Percentiles rank a stretch among this genome's conserved stretches.
phyloP scores from a whole-genome alignment of 2,797 vertebrate genomes.

The Coluber constrictor region DNA sequence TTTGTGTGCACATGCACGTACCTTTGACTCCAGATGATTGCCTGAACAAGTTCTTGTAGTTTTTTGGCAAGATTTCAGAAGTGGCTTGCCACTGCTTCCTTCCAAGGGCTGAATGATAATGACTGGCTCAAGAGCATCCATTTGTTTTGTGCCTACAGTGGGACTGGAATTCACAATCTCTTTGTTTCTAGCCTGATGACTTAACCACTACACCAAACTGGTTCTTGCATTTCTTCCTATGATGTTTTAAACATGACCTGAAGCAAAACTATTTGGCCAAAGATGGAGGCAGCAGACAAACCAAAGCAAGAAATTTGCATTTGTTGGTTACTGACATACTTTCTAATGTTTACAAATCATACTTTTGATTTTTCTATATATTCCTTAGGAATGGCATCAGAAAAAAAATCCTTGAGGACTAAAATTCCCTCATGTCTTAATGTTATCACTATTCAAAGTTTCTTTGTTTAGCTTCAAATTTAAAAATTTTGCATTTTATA shows the following conservation, averaged over 20 bases:
- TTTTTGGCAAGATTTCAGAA: not conserved
- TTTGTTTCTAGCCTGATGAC: not conserved
- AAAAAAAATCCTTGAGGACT: not conserved
- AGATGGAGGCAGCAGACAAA: not conserved
- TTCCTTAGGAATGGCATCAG: not conserved
- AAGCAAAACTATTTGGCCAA: not conserved
- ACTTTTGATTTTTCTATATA: not conserved
- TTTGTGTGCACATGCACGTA: not conserved
- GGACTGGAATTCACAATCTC: not conserved
- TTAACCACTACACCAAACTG: not conserved
- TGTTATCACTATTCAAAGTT: not conserved
- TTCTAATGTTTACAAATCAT: not conserved
- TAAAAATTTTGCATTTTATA: not conserved
- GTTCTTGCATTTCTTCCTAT: not conserved
- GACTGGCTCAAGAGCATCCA: not conserved
- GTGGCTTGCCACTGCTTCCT: not conserved
- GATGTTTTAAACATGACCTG: not conserved
- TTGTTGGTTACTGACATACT: not conserved
- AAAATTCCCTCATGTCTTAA: not conserved
- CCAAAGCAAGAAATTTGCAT: not conserved
- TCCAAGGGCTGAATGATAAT: not conserved
- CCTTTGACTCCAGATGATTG: not conserved
- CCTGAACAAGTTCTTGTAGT: not conserved
- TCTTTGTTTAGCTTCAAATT: not conserved
- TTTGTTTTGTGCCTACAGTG: not conserved